phyloP scores from a whole-genome alignment of 1,140 invertebrate genomes.

The Lutraria rhynchaena region DNA sequence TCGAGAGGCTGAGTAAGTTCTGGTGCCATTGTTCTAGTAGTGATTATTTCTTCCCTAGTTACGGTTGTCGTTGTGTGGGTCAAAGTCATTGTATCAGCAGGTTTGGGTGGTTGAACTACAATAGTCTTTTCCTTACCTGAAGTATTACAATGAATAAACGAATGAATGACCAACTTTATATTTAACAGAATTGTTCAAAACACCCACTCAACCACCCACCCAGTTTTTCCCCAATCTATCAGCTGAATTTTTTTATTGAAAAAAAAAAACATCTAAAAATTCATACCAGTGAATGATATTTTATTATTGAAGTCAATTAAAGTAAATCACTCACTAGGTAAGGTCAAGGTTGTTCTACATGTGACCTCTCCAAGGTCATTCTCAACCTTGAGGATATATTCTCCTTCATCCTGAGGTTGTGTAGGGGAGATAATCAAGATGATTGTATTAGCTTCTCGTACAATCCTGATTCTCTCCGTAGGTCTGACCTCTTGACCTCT shows the following conservation, averaged over 20 bases:
- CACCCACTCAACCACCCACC: too few relatives aligned
- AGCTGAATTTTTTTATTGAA: too few relatives aligned
- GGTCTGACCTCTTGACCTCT: conserved; percentile 77
- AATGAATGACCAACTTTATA: too few relatives aligned
- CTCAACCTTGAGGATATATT: conserved; percentile 78
- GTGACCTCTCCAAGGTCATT: conserved; percentile 81
- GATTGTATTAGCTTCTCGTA: conserved; percentile 74
- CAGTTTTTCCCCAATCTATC: too few relatives aligned
- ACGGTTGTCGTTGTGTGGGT: conserved; percentile 76
- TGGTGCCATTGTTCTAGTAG: conserved; percentile 72
- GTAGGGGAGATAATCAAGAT: conserved; percentile 78
- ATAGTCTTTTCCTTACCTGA: conserved; percentile 71
- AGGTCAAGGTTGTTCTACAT: conserved; percentile 80
- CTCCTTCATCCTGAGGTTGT: conserved; percentile 77
- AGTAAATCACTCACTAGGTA: conserved; percentile 71
- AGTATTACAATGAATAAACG: too few relatives aligned
- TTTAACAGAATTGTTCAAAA: too few relatives aligned
- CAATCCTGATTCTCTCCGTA: conserved; percentile 73
- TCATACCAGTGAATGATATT: too few relatives aligned
- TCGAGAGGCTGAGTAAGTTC: conserved; percentile 74
- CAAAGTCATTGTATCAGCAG: conserved; percentile 70
- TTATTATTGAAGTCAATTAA: too few relatives aligned
- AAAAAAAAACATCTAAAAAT: too few relatives aligned
- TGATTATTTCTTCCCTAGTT: conserved; percentile 70
- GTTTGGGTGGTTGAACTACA: conserved; percentile 65